Evolutionary conservation across 92 coral and sea anemone species (phyloP).

Genomic region (Parazoanthus atlanticus): DNA sequence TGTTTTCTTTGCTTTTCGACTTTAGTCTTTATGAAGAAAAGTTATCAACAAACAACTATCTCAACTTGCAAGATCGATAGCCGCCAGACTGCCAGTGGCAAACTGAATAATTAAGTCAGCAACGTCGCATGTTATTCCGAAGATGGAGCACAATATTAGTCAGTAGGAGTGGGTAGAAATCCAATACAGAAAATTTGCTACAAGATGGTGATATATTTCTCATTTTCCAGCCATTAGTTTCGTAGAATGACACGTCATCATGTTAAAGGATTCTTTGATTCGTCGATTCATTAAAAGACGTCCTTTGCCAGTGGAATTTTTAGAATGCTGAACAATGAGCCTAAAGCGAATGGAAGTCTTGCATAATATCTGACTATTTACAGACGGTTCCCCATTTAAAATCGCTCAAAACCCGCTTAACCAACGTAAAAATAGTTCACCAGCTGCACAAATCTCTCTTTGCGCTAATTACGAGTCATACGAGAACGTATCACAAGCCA

Average conservation of each 20-base stretch:
- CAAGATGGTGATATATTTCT: not conserved
- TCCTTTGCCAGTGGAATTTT: too few relatives aligned
- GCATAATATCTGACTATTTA: not conserved
- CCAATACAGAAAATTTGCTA: not conserved
- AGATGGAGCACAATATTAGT: not conserved
- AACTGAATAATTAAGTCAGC: too few relatives aligned
- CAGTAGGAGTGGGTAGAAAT: not conserved
- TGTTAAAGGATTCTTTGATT: not conserved
- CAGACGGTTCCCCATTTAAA: not conserved
- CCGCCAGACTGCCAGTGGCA: too few relatives aligned
- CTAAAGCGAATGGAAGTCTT: not conserved
- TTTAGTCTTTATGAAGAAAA: not conserved
- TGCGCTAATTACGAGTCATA: constrained; percentile 14
- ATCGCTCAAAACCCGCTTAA: not conserved
- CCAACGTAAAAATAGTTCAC: not conserved
- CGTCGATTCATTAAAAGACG: not conserved
- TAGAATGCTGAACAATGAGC: not conserved
- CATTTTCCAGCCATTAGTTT: constrained; percentile 21
- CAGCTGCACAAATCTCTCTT: not conserved
- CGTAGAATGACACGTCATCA: constrained; percentile 11
- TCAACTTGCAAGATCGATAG: too few relatives aligned
- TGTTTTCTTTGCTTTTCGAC: not conserved
- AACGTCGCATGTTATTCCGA: too few relatives aligned
- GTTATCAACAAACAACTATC: not conserved
- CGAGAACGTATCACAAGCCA: constrained; percentile 1